phyloP scores from a whole-genome alignment of 2,888 invertebrate species.

The Pseudanteris insignis region DNA sequence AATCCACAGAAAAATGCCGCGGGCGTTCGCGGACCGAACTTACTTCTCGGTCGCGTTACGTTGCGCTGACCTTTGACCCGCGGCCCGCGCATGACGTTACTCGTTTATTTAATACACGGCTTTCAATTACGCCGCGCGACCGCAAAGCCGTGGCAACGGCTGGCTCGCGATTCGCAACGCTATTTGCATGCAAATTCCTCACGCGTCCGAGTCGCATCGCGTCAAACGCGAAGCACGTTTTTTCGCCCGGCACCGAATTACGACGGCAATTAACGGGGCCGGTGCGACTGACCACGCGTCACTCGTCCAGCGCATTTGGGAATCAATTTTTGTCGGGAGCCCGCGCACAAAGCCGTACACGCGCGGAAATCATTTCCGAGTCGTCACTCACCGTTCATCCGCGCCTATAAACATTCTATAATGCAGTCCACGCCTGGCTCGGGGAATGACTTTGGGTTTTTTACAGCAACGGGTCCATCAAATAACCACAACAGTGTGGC shows the following conservation, averaged over 20 bases:
- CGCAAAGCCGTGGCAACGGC: slow-evolving; percentile 59
- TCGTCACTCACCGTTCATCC: slow-evolving; percentile 29
- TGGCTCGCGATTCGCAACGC: slow-evolving; percentile 56
- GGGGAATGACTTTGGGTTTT: slow-evolving; percentile 31
- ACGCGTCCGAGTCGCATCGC: slow-evolving; percentile 7
- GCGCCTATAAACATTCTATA: slow-evolving; percentile 31
- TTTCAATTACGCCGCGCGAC: slow-evolving; percentile 63
- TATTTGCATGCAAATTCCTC: slow-evolving; percentile 63
- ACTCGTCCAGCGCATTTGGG: slow-evolving; percentile 16
- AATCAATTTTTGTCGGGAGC: slow-evolving; percentile 33
- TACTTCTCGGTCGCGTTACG: slow-evolving; percentile 18
- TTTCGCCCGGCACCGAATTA: slow-evolving; percentile 17
- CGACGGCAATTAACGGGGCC: slow-evolving; percentile 11
- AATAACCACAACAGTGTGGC: slow-evolving; percentile 23
- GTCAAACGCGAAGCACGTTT: slow-evolving; percentile 19
- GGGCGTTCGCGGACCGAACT: slow-evolving; percentile 6
- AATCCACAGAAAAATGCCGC: slow-evolving; percentile 43
- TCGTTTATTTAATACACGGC: slow-evolving; percentile 66
- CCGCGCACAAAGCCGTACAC: slow-evolving; percentile 11
- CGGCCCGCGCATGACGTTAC: slow-evolving; percentile 55
- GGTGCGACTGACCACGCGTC: slow-evolving; percentile 10
- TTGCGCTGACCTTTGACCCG: slow-evolving; percentile 32
- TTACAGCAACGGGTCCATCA: slow-evolving; percentile 36
- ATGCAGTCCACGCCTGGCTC: slow-evolving; percentile 21
- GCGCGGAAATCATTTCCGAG: slow-evolving; percentile 29